Percentiles rank a stretch among this genome's conserved stretches.
Conservation (phyloP, 2,888 invertebrate genomes). For the Lochmaea crataegi region DNA sequence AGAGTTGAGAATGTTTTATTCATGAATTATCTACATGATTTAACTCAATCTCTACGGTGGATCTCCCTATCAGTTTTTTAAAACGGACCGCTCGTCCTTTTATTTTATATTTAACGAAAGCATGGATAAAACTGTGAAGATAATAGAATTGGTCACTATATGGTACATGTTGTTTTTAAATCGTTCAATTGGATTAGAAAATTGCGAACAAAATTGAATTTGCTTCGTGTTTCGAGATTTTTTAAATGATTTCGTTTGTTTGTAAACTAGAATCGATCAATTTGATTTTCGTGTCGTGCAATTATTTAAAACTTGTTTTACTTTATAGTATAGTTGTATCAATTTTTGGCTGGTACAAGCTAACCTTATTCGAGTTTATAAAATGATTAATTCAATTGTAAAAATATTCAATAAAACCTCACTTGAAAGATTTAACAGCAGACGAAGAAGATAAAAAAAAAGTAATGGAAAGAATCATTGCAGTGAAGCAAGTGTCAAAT, state of each 20-base stretch:
- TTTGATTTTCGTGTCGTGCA: too few relatives aligned
- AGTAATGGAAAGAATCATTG: too few relatives aligned
- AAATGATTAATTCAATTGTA: not conserved
- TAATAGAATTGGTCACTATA: not conserved
- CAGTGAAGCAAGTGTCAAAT: too few relatives aligned
- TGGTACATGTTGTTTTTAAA: not conserved
- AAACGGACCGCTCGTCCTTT: not conserved
- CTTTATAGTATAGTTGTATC: too few relatives aligned
- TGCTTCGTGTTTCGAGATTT: too few relatives aligned
- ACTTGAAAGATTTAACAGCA: too few relatives aligned
- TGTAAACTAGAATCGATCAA: too few relatives aligned
- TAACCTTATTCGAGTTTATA: not conserved
- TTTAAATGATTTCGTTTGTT: too few relatives aligned
- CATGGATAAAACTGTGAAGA: not conserved
- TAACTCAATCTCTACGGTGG: not conserved
- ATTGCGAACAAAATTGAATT: too few relatives aligned
- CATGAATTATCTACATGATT: constrained; percentile 16
- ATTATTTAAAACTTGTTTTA: too few relatives aligned
- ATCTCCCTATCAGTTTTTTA: constrained; percentile 9
- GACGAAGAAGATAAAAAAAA: too few relatives aligned
- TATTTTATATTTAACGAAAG: constrained; percentile 8
- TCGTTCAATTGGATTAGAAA: not conserved
- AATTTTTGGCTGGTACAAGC: too few relatives aligned
- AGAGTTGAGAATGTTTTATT: constrained; percentile 14
- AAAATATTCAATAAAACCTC: not conserved